Evolutionary conservation across 2,797 vertebrate species (phyloP), one percentile per base, ranked within the genome.

Genomic region (Malacoctenus gilli): DNA sequence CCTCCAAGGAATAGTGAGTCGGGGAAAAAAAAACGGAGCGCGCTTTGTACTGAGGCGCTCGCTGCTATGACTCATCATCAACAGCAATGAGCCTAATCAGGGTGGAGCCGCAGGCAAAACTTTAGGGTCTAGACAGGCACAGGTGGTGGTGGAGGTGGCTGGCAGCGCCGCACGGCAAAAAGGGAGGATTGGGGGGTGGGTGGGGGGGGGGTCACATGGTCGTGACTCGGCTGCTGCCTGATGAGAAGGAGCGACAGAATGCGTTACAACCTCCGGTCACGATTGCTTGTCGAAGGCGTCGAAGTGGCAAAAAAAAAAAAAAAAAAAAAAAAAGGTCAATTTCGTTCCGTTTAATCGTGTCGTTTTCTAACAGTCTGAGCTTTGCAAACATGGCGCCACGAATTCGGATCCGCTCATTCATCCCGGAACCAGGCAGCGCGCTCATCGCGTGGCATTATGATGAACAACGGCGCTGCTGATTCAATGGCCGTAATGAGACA

Each of bases 51-150:
- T 52, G 52, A 65, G 47, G 19, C 41, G 61, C 38, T 68, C 55
- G 77, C 36, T 60, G 39, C 35, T 63, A 42, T 80, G 72, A 84
- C 52, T 84, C 75, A 77, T 76, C 59, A 72, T 46, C 68, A 63
- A 16, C 47, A 55, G 55, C 40, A 64, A 80, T 15, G 69, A 72
- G 59, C 48, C 36, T 73, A 70, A 77, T 82, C 61, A 59, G 71
- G 72, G 66, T 30, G 62, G 35, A 0, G 31, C 68, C 2, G 3
- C 8, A 54, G 68, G 73, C 58, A 61, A 60, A 28, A 80, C 43
- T 59, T 68, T 37, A 62, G 61, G 56, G 49, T 54, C 56, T 56
- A 53, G 49, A 64, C 54, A 70, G 53, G 58, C 61, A 72, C 48
- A 68, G 72, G 68, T 71, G 71, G 61, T 53, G 59, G 62, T 49